A percentile compares a stretch with the other conserved stretches of the same genome.
These are phyloP conservation scores for Formicarius rufipectus DNA, from an alignment of 2,113 vertebrate genomes.

Conservation along the genomic window DNA sequence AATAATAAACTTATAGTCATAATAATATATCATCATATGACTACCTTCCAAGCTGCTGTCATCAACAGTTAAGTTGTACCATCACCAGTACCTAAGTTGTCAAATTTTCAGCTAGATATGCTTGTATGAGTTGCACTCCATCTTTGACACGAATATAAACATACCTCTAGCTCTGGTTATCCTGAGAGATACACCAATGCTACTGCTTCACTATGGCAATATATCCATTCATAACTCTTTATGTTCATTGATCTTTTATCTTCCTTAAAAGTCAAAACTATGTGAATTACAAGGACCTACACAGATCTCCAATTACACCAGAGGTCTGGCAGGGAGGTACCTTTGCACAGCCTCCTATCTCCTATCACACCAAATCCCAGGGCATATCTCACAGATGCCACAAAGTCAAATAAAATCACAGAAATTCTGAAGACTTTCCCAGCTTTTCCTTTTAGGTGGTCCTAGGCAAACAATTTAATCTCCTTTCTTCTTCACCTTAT, in stretches of 20 bases:
- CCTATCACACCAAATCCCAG: not conserved
- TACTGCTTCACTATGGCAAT: not conserved
- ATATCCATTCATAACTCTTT: not conserved
- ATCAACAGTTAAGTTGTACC: not conserved
- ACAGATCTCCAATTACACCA: not conserved
- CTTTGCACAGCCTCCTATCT: not conserved
- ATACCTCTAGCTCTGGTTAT: not conserved
- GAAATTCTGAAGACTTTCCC: not conserved
- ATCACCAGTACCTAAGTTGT: not conserved
- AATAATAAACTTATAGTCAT: not conserved
- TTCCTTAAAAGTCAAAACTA: not conserved
- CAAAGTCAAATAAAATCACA: not conserved
- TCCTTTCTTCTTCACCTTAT: not conserved
- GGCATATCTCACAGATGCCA: not conserved
- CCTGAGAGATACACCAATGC: not conserved
- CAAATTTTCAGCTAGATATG: not conserved
- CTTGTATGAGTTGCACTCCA: not conserved
- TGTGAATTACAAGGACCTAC: not conserved
- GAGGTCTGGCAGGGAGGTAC: not conserved
- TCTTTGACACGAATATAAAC: not conserved
- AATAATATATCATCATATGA: not conserved
- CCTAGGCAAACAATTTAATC: not conserved
- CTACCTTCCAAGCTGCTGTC: not conserved
- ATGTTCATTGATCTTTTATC: not conserved
- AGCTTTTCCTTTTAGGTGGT: not conserved